Percentiles rank a stretch among this genome's conserved stretches.
Conservation (phyloP, 2,888 invertebrate genomes). For the Acrobasis consociella region DNA sequence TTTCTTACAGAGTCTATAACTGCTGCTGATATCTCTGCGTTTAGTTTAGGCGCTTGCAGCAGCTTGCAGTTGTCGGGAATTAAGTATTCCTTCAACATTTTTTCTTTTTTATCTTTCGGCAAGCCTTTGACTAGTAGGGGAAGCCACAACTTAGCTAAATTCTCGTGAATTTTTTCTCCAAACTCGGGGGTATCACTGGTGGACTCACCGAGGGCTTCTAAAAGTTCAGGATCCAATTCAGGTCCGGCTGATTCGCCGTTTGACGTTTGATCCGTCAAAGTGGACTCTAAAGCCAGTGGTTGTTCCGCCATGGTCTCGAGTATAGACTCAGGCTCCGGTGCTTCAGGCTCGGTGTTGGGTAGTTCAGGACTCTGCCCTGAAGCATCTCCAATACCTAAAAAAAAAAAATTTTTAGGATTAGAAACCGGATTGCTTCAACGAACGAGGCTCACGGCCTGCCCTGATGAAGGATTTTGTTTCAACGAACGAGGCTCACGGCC, state of each 20-base stretch:
- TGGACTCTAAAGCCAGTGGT: no score
- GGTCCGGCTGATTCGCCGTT: background rate
- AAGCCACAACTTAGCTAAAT: slow-evolving; percentile 23
- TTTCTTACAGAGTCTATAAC: no score
- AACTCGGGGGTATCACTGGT: slow-evolving; percentile 25
- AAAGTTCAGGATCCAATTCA: slow-evolving; percentile 26
- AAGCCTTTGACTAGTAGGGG: slow-evolving; percentile 29
- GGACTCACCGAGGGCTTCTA: slow-evolving; percentile 27
- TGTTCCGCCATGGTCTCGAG: no score
- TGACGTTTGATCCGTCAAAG: background rate
- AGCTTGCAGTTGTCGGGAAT: slow-evolving; percentile 32
- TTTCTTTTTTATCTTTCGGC: slow-evolving; percentile 26
- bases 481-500: no score
- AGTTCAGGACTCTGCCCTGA: no score
- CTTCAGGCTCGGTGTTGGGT: no score
- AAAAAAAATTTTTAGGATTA: background rate
- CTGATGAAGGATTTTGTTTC: no score
- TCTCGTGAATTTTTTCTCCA: slow-evolving; percentile 27
- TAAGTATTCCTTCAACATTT: slow-evolving; percentile 26
- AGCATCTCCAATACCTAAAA: background rate
- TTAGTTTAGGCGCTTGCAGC: no score
- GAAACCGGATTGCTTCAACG: background rate
- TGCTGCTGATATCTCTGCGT: no score
- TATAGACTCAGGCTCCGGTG: no score
- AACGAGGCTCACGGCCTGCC: no score